Conservation (phyloP, 2,797 vertebrate genomes). For the Cirrhinus mrigala region DNA sequence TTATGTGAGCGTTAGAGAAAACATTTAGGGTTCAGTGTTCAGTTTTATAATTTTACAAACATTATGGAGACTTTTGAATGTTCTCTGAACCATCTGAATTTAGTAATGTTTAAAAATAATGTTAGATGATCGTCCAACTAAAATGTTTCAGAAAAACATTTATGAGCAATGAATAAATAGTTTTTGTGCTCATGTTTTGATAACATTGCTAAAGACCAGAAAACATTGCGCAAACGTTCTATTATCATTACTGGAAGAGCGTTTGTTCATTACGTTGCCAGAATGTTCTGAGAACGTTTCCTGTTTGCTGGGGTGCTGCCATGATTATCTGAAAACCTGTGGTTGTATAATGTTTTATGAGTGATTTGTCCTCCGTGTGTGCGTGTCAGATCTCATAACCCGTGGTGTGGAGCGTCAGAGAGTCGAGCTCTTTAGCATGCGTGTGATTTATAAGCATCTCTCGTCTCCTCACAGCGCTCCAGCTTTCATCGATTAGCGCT, state of each 20-base stretch:
- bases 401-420: not conserved
- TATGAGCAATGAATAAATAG: too few species aligned
- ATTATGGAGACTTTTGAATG: not conserved
- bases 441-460: conserved; percentile 26
- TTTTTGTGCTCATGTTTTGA: not conserved
- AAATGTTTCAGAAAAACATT: not conserved
- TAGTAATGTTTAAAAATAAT: too few species aligned
- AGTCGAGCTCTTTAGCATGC: conserved; percentile 34
- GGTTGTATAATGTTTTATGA: not conserved
- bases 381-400: not conserved
- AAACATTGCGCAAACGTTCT: not conserved
- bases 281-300: not conserved
- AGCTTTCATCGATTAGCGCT: conserved; percentile 69
- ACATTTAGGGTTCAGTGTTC: not conserved
- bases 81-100: not conserved
- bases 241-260: not conserved
- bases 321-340: not conserved
- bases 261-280: not conserved
- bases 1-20: not conserved
- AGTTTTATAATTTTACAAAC: not conserved
- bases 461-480: not conserved
- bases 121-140: too few species aligned
- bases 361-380: not conserved
- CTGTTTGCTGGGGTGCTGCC: not conserved
- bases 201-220: not conserved